Conservation (phyloP, 2,797 vertebrate genomes). For the Remorina albescens region DNA sequence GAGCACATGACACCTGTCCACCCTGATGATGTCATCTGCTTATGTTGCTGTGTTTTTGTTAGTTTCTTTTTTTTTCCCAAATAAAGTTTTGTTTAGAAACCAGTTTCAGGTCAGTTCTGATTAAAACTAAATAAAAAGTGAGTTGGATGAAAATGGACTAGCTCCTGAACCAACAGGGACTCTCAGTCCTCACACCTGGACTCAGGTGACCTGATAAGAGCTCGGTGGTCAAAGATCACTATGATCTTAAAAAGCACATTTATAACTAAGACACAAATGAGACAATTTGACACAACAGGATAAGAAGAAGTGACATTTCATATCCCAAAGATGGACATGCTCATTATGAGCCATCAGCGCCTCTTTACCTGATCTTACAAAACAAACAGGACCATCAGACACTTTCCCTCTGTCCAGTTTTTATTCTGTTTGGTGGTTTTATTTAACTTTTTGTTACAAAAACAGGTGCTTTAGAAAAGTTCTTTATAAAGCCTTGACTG, state of each 20-base stretch:
- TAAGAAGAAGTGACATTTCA: too few relatives aligned
- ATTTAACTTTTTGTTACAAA: not conserved
- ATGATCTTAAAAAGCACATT: too few relatives aligned
- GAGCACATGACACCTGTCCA: conserved; percentile 87
- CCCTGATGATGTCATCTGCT: conserved; percentile 70
- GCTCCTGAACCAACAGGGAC: too few relatives aligned
- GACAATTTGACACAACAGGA: too few relatives aligned
- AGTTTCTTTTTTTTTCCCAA: not conserved
- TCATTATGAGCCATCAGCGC: too few relatives aligned
- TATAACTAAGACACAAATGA: too few relatives aligned
- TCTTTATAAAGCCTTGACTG: not conserved
- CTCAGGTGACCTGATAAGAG: too few relatives aligned
- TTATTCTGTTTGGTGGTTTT: not conserved
- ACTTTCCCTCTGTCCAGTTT: not conserved
- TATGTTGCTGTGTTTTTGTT: not conserved
- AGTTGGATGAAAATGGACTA: too few relatives aligned
- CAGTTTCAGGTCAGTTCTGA: not conserved
- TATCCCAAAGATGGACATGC: too few relatives aligned
- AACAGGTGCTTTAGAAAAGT: not conserved
- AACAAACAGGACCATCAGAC: not conserved
- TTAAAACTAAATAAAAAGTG: not conserved
- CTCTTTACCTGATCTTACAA: too few relatives aligned
- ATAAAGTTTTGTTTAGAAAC: conserved; percentile 19
- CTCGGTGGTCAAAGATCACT: too few relatives aligned
- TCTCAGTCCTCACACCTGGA: too few relatives aligned